Base-by-base conservation (phyloP, 2,113 vertebrate genomes). In the Propithecus coquereli region DNA sequence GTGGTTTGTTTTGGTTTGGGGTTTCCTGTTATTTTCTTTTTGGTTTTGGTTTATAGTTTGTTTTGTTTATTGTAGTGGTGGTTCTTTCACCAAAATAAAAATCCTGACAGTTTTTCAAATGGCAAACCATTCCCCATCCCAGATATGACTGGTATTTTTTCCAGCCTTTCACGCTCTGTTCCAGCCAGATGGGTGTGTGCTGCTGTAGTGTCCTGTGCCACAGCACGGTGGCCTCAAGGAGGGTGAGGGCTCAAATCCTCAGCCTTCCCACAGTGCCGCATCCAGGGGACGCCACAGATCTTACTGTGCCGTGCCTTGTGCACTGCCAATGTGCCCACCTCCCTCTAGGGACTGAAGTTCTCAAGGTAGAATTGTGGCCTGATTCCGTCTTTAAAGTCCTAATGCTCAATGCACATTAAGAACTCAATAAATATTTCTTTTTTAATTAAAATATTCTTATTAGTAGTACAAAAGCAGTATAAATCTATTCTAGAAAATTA, bases 191-290 rank as follows among this genome's bases (percentile, higher is more conserved):
- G 23, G 32, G n/a, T 32, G 14, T 5, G 27, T 47, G 18, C 17
- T 40, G 11, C 68, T 57, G 12, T 43, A 27, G 8, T 43, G 68
- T n/a, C 59, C 40, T 2, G 70, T 3, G 5, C 25, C 13, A 8
- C 37, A 50, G n/a, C 73, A 27, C 6, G 32, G 61, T 18, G 18
- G 47, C 61, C 61, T 70, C 9, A 1, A 50, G 34, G 20, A n/a
- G n/a, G 5, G 25, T 2, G 6, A n/a, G 12, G 7, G 37, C n/a
- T 65, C 7, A 17, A 1, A 14, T 63, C 11, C 47, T 83, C 5
- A 1, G 8, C 11, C 18, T 45, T n/a, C 5, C 22, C 9, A 1
- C 4, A 25, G n/a, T 0, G 2, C n/a, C 4, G 22, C 25, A 20
- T n/a, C 77, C 32, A 7, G 2, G 7, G 11, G 34, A n/a, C 22